Evolutionary conservation across 2,888 invertebrate genomes (phyloP).

Genomic region (Parthenolecanium corni): DNA sequence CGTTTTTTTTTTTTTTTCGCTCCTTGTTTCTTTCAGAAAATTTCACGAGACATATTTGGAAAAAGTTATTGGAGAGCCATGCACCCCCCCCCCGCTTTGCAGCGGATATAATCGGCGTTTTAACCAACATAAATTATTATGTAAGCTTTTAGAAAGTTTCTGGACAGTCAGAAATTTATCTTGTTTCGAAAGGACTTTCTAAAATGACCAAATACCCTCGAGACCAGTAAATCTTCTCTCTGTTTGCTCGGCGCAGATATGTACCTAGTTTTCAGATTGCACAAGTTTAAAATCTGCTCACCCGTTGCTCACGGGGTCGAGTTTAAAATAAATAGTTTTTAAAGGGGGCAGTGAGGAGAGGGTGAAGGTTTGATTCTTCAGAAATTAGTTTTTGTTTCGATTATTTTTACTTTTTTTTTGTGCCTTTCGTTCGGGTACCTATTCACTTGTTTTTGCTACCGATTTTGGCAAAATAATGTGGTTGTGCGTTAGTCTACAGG

Average conservation of each 20-base stretch:
- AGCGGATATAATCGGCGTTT: slow-evolving; percentile 20
- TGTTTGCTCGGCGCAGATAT: slow-evolving; percentile 21
- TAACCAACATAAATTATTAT: slow-evolving; percentile 24
- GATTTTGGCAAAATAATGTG: no score
- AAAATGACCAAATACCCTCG: slow-evolving; percentile 24
- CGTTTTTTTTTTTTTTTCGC: no score
- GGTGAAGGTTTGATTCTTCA: slow-evolving; percentile 4
- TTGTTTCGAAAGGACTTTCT: slow-evolving; percentile 25
- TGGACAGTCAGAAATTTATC: slow-evolving; percentile 24
- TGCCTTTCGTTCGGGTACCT: no score
- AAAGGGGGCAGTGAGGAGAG: neutral
- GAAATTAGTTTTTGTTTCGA: slow-evolving; percentile 16
- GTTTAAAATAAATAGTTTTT: slow-evolving; percentile 22
- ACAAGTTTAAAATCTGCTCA: slow-evolving; percentile 21
- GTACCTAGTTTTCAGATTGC: slow-evolving; percentile 18
- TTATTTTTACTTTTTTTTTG: no score
- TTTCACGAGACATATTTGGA: neutral
- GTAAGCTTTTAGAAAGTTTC: slow-evolving; percentile 25
- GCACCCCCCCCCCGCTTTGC: neutral
- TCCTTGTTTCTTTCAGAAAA: no score
- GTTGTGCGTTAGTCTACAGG: no score
- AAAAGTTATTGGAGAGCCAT: neutral
- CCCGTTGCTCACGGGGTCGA: slow-evolving; percentile 6
- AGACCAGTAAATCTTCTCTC: slow-evolving; percentile 20
- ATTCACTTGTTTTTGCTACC: no score